phyloP scores from a whole-genome alignment of 2,888 invertebrate species.

The Drosophila nigritarsus region DNA sequence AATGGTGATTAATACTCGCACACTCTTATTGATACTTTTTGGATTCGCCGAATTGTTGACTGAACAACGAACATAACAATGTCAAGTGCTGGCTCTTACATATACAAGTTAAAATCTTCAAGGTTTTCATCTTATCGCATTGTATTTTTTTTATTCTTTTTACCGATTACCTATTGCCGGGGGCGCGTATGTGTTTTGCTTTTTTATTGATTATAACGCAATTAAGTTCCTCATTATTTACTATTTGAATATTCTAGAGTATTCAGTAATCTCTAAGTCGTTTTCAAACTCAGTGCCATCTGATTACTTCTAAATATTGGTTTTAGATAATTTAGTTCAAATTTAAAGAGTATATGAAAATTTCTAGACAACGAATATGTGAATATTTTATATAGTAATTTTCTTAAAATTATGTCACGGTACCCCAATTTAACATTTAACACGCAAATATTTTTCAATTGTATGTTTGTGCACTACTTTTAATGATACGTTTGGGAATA shows the following conservation, averaged over 20 bases:
- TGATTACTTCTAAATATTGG: not conserved
- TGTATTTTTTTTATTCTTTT: not conserved
- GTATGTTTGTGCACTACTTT: not conserved
- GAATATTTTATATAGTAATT: not conserved
- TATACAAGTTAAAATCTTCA: not conserved
- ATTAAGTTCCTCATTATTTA: not conserved
- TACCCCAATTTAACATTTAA: not conserved
- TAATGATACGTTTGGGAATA: not conserved
- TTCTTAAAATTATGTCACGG: too few species aligned
- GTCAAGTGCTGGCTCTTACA: slow-evolving; percentile 14
- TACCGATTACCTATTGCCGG: slow-evolving; percentile 7
- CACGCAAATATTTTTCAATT: not conserved
- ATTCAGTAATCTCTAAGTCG: too few species aligned
- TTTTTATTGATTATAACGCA: not conserved
- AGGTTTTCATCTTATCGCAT: slow-evolving; percentile 30
- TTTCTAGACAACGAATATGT: not conserved
- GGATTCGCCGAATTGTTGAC: slow-evolving; percentile 12
- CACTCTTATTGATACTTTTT: slow-evolving; percentile 22
- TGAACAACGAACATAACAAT: slow-evolving; percentile 12
- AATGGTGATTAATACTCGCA: slow-evolving; percentile 13
- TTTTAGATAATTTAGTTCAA: not conserved
- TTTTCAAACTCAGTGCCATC: too few species aligned
- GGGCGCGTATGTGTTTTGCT: not conserved
- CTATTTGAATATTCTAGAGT: not conserved
- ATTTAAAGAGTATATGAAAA: not conserved